Evolutionary conservation across 2,797 vertebrate genomes (phyloP).

Genomic region (Scolopax bukidnonensis): DNA sequence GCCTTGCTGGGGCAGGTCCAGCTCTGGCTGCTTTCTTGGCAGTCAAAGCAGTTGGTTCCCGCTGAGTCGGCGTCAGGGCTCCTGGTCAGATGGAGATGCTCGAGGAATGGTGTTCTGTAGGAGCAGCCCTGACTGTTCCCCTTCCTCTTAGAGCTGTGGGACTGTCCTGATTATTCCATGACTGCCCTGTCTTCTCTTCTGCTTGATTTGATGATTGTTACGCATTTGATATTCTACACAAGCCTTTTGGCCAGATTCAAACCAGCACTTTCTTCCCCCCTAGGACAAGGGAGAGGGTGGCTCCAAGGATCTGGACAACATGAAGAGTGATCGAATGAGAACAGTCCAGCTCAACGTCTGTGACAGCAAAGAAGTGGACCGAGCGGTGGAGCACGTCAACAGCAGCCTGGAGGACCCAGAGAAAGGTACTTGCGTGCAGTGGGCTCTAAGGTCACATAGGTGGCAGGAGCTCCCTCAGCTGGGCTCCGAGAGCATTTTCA

Average conservation of each 20-base stretch:
- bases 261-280: not conserved
- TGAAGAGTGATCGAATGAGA: constrained; percentile 78
- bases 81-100: not conserved
- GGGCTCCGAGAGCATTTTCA: not conserved
- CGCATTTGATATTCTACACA: not conserved
- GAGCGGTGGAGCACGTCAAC: constrained; percentile 62
- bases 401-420: constrained; percentile 73
- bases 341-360: constrained; percentile 82
- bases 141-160: not conserved
- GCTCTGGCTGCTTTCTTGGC: not conserved
- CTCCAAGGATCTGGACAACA: constrained; percentile 76
- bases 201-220: not conserved
- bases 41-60: not conserved
- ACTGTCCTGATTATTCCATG: not conserved
- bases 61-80: not conserved
- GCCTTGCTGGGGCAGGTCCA: not conserved
- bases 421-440: constrained; percentile 46
- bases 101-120: not conserved
- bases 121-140: not conserved
- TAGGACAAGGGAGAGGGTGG: constrained; percentile 79
- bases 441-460: not conserved
- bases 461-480: not conserved
- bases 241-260: not conserved
- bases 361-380: constrained; percentile 76
- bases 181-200: not conserved